Conservation (phyloP, 2,888 invertebrate species). For the Leuctra nigra region DNA sequence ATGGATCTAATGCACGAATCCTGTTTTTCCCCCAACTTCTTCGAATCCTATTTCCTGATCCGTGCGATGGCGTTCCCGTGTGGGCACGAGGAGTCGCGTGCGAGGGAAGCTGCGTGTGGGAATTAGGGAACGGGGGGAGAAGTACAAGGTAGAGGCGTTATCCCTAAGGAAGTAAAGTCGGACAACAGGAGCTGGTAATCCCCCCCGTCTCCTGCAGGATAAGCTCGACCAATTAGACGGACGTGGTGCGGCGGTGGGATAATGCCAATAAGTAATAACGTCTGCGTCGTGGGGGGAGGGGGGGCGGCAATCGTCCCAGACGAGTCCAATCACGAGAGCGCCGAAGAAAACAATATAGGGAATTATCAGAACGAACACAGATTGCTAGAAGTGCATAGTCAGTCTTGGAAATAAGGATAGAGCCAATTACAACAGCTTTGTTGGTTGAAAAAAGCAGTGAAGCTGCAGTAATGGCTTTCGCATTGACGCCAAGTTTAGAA, state of each 20-base stretch:
- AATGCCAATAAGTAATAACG: slow-evolving; percentile 3
- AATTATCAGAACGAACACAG: no score
- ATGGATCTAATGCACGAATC: slow-evolving; percentile 4
- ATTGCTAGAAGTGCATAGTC: no score
- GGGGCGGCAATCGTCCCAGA: no score
- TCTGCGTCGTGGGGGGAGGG: no score
- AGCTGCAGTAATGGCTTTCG: no score
- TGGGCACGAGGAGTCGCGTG: neutral
- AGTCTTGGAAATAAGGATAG: no score
- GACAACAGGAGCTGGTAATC: neutral
- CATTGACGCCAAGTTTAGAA: no score
- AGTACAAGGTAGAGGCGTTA: neutral
- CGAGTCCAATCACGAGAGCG: no score
- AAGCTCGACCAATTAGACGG: slow-evolving; percentile 1
- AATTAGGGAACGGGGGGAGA: neutral
- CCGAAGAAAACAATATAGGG: no score
- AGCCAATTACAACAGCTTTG: no score
- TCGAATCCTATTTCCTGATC: neutral
- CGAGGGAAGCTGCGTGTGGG: slow-evolving; percentile 4
- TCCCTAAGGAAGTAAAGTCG: neutral
- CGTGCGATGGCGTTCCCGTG: neutral
- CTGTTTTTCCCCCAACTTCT: neutral
- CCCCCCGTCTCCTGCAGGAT: neutral
- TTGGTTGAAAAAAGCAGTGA: no score
- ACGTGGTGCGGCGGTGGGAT: no score